Conservation (phyloP, 2,797 vertebrate genomes). For the Selene dorsalis region DNA sequence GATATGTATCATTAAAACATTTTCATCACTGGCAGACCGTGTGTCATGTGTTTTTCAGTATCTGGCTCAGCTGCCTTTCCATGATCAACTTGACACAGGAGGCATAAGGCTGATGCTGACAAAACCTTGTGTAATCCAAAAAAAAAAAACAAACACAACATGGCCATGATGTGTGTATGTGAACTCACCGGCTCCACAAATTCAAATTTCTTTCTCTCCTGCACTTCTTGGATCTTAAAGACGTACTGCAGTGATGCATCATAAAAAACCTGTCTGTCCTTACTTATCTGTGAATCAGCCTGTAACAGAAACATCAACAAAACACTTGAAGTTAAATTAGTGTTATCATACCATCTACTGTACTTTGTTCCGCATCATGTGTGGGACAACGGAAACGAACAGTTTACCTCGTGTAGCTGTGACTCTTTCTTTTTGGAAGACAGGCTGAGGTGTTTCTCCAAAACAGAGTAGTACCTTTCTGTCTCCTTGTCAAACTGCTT, state of each 20-base stretch:
- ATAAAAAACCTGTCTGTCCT: constrained; percentile 95
- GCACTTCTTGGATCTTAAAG: constrained; percentile 99
- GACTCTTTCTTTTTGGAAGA: constrained; percentile 98
- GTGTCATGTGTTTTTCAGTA: constrained; percentile 57
- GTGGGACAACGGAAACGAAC: too few relatives aligned
- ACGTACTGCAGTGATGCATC: constrained; percentile 98
- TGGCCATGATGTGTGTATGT: not conserved
- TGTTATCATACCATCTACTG: not conserved
- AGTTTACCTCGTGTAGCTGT: constrained; percentile 93
- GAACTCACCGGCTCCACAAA: constrained; percentile 97
- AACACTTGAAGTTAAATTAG: not conserved
- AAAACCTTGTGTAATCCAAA: not conserved
- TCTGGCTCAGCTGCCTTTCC: constrained; percentile 23
- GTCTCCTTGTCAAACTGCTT: constrained; percentile 99
- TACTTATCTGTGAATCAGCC: constrained; percentile 95
- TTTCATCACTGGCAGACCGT: constrained; percentile 57
- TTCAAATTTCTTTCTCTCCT: constrained; percentile 99
- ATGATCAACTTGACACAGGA: not conserved
- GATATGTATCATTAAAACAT: constrained; percentile 75
- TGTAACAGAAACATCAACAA: constrained; percentile 69
- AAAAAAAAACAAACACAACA: not conserved
- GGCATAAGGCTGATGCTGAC: not conserved
- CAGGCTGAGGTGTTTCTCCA: constrained; percentile 97
- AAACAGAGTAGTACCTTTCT: constrained; percentile 95
- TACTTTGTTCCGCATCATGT: too few relatives aligned